These are phyloP conservation scores for Tadarida brasiliensis DNA, from an alignment of 2,797 vertebrate species.

Conservation along the genomic window DNA sequence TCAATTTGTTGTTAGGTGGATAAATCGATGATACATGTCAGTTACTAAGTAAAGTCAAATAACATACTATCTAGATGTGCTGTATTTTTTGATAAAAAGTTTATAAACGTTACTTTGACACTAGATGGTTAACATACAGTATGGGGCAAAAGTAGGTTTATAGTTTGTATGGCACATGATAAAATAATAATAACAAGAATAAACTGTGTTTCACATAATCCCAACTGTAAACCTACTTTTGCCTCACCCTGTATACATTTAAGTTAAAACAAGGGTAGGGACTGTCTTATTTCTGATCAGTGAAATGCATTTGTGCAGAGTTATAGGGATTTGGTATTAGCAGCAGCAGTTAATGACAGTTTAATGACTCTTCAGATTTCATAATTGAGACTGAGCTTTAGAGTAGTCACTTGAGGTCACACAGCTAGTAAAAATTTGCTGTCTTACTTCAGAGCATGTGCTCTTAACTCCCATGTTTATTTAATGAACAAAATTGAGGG, in stretches of 20 bases:
- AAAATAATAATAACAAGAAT: background rate
- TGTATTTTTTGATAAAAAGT: conserved; percentile 13
- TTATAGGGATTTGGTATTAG: background rate
- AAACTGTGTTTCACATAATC: background rate
- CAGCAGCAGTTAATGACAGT: background rate
- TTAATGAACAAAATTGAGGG: background rate
- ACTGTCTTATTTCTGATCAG: background rate
- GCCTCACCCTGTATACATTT: background rate
- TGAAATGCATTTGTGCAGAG: background rate
- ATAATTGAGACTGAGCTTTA: background rate
- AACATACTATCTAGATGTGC: background rate
- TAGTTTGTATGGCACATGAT: background rate
- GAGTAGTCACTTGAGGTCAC: background rate
- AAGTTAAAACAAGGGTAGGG: background rate
- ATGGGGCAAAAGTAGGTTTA: background rate
- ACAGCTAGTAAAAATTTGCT: background rate
- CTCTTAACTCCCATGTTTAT: background rate
- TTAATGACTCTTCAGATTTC: background rate
- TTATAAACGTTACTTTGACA: conserved; percentile 48
- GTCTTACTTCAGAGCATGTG: background rate
- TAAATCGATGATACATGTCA: background rate
- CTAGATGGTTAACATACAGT: background rate
- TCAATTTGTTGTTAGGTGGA: conserved; percentile 7
- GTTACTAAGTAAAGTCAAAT: conserved; percentile 19
- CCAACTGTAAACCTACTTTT: background rate